Percentiles rank a stretch among this genome's conserved stretches.
Conservation (phyloP, 23 tunicate species). For the Trididemnum miniatum region DNA sequence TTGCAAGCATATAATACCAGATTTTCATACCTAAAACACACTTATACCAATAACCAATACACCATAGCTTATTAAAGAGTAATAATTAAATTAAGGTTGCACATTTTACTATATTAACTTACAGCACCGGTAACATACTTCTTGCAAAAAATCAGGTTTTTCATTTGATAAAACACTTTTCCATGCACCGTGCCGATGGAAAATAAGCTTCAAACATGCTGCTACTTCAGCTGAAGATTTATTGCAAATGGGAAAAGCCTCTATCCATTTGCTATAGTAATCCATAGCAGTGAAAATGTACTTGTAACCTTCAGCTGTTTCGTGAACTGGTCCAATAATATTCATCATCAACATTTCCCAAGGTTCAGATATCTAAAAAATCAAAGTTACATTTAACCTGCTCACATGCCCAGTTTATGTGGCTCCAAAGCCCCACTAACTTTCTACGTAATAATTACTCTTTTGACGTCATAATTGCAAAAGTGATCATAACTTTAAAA, state of each 20-base stretch:
- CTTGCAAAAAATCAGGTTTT: conserved; percentile 25
- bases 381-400: neutral
- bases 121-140: no score
- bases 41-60: no score
- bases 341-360: conserved; percentile 61
- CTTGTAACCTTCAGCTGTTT: conserved; percentile 67
- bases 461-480: no score
- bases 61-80: no score
- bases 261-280: conserved; percentile 68
- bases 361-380: conserved; percentile 45
- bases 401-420: neutral
- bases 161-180: conserved; percentile 64
- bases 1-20: neutral
- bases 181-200: conserved; percentile 68
- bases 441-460: no score
- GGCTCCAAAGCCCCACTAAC: no score
- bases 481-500: no score
- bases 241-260: conserved; percentile 69
- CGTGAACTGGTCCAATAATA: conserved; percentile 61
- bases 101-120: no score
- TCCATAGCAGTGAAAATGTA: conserved; percentile 62
- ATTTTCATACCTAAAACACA: no score
- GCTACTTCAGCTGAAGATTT: conserved; percentile 69
- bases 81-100: no score
- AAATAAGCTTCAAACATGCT: conserved; percentile 57